Evolutionary conservation across 35 echinoderm and acorn worm species (phyloP).

Genomic region (Lytechinus pictus): DNA sequence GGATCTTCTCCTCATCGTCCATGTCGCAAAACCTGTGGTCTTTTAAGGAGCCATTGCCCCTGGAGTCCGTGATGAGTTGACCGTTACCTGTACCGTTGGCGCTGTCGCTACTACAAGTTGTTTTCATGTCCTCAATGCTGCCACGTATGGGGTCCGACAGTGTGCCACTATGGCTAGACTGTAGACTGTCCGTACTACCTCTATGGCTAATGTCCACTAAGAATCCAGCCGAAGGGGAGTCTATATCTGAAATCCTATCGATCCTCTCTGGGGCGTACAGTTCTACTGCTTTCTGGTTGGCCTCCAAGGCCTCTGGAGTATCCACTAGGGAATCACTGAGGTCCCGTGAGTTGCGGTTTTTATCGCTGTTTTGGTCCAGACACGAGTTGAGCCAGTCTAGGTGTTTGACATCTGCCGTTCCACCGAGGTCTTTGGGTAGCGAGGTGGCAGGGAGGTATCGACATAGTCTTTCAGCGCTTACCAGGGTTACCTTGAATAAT

Average conservation of each 20-base stretch:
- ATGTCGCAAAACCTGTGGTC: constrained; percentile 48
- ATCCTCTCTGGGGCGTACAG: constrained; percentile 61
- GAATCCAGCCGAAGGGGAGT: constrained; percentile 35
- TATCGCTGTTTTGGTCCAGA: constrained; percentile 72
- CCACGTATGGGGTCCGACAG: constrained; percentile 27
- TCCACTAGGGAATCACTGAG: constrained; percentile 77
- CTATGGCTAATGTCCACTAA: constrained; percentile 66
- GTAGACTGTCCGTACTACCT: constrained; percentile 76
- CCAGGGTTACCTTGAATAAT: constrained; percentile 77
- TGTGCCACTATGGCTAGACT: constrained; percentile 56
- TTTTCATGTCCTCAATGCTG: constrained; percentile 56
- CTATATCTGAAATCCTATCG: constrained; percentile 43
- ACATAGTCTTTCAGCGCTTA: constrained; percentile 87
- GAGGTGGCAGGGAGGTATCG: constrained; percentile 86
- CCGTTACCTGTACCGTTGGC: constrained; percentile 61
- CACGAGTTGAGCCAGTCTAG: constrained; percentile 93
- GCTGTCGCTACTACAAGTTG: constrained; percentile 57
- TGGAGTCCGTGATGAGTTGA: constrained; percentile 34
- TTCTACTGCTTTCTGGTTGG: constrained; percentile 92
- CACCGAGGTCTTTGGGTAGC: constrained; percentile 85
- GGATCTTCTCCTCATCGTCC: constrained; percentile 64
- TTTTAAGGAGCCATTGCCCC: constrained; percentile 43
- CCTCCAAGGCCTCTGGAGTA: constrained; percentile 72
- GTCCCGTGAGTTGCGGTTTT: constrained; percentile 86
- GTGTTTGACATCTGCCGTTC: constrained; percentile 75